A percentile compares a stretch with the other conserved stretches of the same genome.
phyloP scores from a whole-genome alignment of 2,797 vertebrate genomes.

The Hyperoplus lanceolatus region DNA sequence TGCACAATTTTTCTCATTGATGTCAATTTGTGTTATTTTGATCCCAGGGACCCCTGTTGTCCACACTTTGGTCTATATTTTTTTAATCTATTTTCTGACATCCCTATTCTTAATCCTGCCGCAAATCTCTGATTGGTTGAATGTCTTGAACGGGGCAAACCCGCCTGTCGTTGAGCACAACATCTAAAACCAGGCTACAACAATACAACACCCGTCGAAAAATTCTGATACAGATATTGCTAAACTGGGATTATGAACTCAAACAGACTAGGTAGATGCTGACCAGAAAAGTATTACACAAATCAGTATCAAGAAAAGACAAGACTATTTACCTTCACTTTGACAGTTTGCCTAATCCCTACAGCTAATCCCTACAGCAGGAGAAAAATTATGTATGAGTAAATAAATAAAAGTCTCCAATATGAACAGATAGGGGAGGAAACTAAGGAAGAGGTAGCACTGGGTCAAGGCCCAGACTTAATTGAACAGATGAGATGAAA shows the following conservation, averaged over 20 bases:
- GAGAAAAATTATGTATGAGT: neutral
- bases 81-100: too few species aligned
- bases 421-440: constrained; percentile 35
- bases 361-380: neutral
- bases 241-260: neutral
- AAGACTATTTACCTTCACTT: too few species aligned
- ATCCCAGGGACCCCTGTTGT: too few species aligned
- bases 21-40: too few species aligned
- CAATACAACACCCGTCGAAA: too few species aligned
- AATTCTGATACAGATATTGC: neutral
- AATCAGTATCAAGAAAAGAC: neutral
- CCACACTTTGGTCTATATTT: too few species aligned
- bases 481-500: constrained; percentile 71
- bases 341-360: too few species aligned
- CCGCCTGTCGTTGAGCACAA: too few species aligned
- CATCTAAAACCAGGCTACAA: neutral
- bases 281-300: neutral
- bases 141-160: too few species aligned
- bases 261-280: neutral
- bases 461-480: constrained; percentile 49
- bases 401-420: constrained; percentile 21
- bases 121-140: too few species aligned
- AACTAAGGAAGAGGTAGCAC: constrained; percentile 27
- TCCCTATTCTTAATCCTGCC: too few species aligned
- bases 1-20: too few species aligned